Evolutionary conservation across 2,888 invertebrate species (phyloP), one percentile per base, ranked within the genome.

Genomic region (Calameuta pallipes): DNA sequence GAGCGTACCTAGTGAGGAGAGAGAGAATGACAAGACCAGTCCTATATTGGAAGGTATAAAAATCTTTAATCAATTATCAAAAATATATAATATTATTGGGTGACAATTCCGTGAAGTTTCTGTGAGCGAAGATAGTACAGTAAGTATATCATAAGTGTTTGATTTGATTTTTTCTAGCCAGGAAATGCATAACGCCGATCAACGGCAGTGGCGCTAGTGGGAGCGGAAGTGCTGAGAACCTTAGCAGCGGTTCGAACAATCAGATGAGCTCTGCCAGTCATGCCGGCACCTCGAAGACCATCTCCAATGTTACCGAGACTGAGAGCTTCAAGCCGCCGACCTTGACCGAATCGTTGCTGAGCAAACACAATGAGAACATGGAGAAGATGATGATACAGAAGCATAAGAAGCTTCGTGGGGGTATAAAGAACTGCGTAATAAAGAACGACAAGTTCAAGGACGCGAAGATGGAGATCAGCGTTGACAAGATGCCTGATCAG

Each of bases 301-400:
- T 91, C 12, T 92, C 90, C 34, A 91, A 91, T 78, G 74, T 78
- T 1, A 76, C 75, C 12, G 79, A 80, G 31, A 90, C 91, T 23
- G 87, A 88, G 35, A 90, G 89, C 56, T 92, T 93, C 41, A 93
- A 93, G 74, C 91, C 92, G 11, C 92, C 93, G 0, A 93, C 93
- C 31, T 90, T 95, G 13, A 95, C 95, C 0, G 94, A 94, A 88
- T 93, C 93, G 0, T 85, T 95, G 73, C 89, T 95, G 9, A 93
- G 92, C 78, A 93, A 92, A 86, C 97, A 97, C 89, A 97, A 97
- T 85, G 93, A 94, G 81, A 95, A 96, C 80, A 97, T 97, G 97
- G 96, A 97, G 88, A 96, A 95, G 85, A 93, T 94, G 75, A 93
- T 97, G 93, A 92, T 95, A 1, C 95, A 96, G 87, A 94, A 93